Evolutionary conservation across 2,797 vertebrate genomes (phyloP).

Genomic region (Cossypha polioptera): DNA sequence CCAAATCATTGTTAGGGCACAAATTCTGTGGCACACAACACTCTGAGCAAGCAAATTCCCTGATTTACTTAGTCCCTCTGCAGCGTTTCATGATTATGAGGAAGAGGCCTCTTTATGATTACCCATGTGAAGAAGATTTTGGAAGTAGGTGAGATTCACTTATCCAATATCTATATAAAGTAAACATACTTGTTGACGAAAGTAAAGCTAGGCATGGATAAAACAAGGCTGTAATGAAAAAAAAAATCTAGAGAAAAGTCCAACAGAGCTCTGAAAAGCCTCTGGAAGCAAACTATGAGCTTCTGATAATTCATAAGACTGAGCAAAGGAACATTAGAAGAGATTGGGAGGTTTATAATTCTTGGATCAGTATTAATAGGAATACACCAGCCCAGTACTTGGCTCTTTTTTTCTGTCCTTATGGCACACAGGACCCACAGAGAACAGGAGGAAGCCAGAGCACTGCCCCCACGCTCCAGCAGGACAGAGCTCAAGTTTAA

Average conservation of each 20-base stretch:
- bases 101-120: neutral
- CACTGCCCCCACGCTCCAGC: neutral
- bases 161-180: neutral
- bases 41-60: neutral
- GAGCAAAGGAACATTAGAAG: neutral
- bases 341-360: neutral
- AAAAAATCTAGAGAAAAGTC: neutral
- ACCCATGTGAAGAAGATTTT: neutral
- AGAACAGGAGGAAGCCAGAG: neutral
- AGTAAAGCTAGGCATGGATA: neutral
- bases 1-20: neutral
- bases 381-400: neutral
- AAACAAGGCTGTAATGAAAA: neutral
- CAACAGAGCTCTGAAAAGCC: neutral
- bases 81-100: neutral
- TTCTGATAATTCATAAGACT: neutral
- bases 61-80: neutral
- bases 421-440: neutral
- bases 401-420: neutral
- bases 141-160: neutral
- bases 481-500: neutral
- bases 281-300: neutral
- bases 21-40: neutral
- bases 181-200: neutral
- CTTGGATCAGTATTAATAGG: neutral